Evolutionary conservation across 2,113 vertebrate species (phyloP), one percentile per base, ranked within the genome.

Genomic region (Perca flavescens): DNA sequence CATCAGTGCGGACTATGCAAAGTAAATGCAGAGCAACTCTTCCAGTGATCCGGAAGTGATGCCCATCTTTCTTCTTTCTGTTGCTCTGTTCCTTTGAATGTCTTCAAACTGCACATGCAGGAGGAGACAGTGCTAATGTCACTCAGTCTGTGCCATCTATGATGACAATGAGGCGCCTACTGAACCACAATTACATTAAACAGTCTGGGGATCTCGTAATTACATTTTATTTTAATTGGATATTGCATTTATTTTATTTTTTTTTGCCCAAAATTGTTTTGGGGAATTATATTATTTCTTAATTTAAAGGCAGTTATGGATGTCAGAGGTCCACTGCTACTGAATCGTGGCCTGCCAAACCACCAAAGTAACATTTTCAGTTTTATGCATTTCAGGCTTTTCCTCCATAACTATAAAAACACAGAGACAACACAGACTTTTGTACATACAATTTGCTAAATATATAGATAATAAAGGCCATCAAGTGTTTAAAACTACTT

Each of bases 141-240:
- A 61, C 54, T 67, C 53, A 40, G 15, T 53, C 7, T 61, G 16
- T 57, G 69, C 21, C 69, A 28, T 58, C 52, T 28, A 50, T 28
- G 61, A 60, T 74, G 63, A 66, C 61, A 66, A 66, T 4, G 34
- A 62, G 79, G 79, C 64, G 79, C 79, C 79, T 75, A 56, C 56
- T 54, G 3, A 54, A 69, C 79, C 79, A 75, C 80, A 76, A 40
- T 70, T 58, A 21, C 36, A 69, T 82, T 67, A 68, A 65, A 40
- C 56, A 54, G 80, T 76, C 73, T 70, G 80, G 57, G 57, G 64
- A 56, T 70, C 36, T 57, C 25, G 16, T 61, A 54, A 54, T 64
- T 9, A 70, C 3, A 70, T 80, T 34, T 69, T 25, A 46, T 47
- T 75, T 69, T 70, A 46, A 61, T 40, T 73, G 52, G 43, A 58